Base-by-base conservation (phyloP, 1,140 invertebrate species). In the Ips typographus region DNA sequence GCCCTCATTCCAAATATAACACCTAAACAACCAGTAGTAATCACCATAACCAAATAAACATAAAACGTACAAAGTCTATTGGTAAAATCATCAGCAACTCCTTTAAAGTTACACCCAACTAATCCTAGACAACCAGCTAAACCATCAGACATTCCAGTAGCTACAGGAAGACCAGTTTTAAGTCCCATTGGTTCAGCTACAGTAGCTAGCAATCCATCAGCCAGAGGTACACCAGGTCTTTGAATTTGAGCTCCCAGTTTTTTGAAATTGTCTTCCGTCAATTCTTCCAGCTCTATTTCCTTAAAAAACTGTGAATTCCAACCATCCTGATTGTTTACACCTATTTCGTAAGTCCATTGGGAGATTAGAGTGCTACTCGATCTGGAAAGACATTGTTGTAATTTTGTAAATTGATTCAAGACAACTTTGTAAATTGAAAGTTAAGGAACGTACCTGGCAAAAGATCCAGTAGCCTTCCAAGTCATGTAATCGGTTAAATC, bases 401-500 rank as follows among this genome's bases (percentile, higher is more conserved):
- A 42, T 41, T 22, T 41, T n/a, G 40, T 53, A 22, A 22, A 22
- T 22, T 22, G n/a, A 8, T 39, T 60, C 8, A n/a, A 55, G 7
- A 47, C 58, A 6, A 56, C 58, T 63, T 6, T 37, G 7, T 7
- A 56, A 6, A 56, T 6, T 56, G 37, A 22, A 56, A 22, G 22
- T 40, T 39, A 38, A 6, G 22, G 22, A 43, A 61, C 42, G 39
- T 41, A 68, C 65, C 89, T 88, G 2, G 87, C 87, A 66, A 89
- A 81, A 56, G 83, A 85, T 52, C 87, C 89, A 3, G 95, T 96
- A 1, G 94, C 91, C 83, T 89, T 94, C 92, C 93, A 98, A 1
- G 95, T 95, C 3, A 98, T 80, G 79, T 91, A 98, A 82, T 98
- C 96, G 0, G 94, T 93, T n/a, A 98, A 83, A 83, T 98, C 95